phyloP scores from a whole-genome alignment of 2,113 vertebrate genomes.

The Prunella fulvescens region DNA sequence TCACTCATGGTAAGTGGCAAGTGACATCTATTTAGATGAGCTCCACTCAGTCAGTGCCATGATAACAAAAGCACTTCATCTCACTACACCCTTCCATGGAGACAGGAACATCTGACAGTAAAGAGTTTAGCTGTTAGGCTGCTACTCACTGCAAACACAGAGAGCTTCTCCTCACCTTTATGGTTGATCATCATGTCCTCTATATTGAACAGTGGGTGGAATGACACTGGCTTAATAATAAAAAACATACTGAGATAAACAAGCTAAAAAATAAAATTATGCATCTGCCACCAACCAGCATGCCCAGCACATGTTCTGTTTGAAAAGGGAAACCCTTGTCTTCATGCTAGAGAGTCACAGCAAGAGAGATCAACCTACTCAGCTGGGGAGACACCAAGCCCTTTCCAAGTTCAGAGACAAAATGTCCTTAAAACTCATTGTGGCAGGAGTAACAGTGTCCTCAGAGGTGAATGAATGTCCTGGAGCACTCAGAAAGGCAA shows the following conservation, averaged over 20 bases:
- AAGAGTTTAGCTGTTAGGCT: not conserved
- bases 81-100: not conserved
- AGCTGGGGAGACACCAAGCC: not conserved
- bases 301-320: not conserved
- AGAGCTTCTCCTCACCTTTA: not conserved
- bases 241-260: not conserved
- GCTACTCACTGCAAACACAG: not conserved
- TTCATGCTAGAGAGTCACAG: not conserved
- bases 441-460: not conserved
- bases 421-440: not conserved
- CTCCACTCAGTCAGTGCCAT: not conserved
- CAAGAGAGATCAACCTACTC: not conserved
- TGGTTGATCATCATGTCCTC: not conserved
- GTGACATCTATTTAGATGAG: not conserved
- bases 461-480: not conserved
- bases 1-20: not conserved
- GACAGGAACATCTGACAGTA: not conserved
- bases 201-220: not conserved
- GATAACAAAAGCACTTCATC: not conserved
- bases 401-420: not conserved
- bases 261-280: not conserved
- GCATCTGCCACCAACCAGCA: not conserved
- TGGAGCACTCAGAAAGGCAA: not conserved
- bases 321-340: not conserved
- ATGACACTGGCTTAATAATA: not conserved